Base-by-base conservation (phyloP, 2,888 invertebrate genomes). In the Hyles lineata region DNA sequence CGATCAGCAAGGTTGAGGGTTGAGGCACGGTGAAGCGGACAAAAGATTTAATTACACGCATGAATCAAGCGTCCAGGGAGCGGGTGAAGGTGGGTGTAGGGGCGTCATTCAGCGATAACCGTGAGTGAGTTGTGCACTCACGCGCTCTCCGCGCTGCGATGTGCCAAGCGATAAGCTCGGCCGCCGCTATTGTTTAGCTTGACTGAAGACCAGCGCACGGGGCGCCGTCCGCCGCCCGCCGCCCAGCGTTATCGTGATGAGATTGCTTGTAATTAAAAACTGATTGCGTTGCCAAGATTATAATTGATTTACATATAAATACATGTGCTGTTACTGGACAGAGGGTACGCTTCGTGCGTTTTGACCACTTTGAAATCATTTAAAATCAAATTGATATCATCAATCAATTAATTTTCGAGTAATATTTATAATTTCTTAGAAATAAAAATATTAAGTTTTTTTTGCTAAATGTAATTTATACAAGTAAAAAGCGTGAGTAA, bases 11-110 rank as follows among this genome's bases (percentile, higher is more conserved):
- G 79, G 81, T 80, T 81, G 80, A 87, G 89, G 89, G 88, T 87
- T 85, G 87, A 79, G 85, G 81, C 85, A 83, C 82, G 83, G 82
- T 82, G 87, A 85, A 85, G 84, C 88, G 89, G 87, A 93, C 93
- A 93, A 94, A 92, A 93, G 93, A 94, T 92, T 93, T 93, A 94
- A 94, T 94, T 94, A 93, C 90, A 94, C 94, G 93, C 93, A 92
- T 93, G 94, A 92, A 94, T 93, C 92, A 92, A 93, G 90, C 89
- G 85, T 84, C 80, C 81, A 85, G 83, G 85, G 84, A 76, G 83
- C 80, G 84, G 81, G 83, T 77, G 75, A 80, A 72, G 74, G 80
- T 73, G 78, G 81, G 83, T 80, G 77, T 77, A 81, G 81, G 76
- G 79, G 77, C 78, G 81, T 82, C 82, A 83, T 83, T 85, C 85